Evolutionary conservation across 2,113 vertebrate species (phyloP).

Genomic region (Canis aureus): DNA sequence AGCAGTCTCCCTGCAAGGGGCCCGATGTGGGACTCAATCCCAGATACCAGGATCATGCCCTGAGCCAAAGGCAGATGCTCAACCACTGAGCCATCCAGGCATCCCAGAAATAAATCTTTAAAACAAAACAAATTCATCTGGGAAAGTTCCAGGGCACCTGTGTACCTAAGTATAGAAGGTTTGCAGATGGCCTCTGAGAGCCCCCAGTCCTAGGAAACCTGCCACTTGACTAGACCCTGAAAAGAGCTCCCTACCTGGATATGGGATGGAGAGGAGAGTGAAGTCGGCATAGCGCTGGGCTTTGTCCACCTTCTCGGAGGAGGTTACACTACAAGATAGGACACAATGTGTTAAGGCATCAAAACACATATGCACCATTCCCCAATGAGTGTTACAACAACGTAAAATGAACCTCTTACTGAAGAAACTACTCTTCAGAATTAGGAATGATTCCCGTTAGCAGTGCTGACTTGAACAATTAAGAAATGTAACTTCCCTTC

Average conservation of each 20-base stretch:
- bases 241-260: conserved; percentile 92
- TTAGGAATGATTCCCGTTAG: not conserved
- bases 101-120: not conserved
- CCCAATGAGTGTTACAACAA: not conserved
- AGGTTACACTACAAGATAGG: conserved; percentile 93
- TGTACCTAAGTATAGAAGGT: not conserved
- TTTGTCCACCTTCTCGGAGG: conserved; percentile 99
- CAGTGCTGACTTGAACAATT: not conserved
- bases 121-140: not conserved
- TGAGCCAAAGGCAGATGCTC: no score
- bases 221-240: not conserved
- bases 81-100: no score
- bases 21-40: no score
- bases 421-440: not conserved
- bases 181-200: accelerated
- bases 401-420: not conserved
- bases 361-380: not conserved
- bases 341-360: conserved; percentile 38
- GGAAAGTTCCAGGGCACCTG: not conserved
- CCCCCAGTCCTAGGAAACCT: not conserved
- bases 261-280: conserved; percentile 97
- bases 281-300: conserved; percentile 99
- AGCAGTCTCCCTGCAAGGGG: no score
- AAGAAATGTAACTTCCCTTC: conserved; percentile 11
- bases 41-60: no score